A percentile compares a stretch with the other conserved stretches of the same genome.
These are phyloP conservation scores for Eutrigla gurnardus DNA, from an alignment of 2,797 vertebrate genomes.

Conservation along the genomic window DNA sequence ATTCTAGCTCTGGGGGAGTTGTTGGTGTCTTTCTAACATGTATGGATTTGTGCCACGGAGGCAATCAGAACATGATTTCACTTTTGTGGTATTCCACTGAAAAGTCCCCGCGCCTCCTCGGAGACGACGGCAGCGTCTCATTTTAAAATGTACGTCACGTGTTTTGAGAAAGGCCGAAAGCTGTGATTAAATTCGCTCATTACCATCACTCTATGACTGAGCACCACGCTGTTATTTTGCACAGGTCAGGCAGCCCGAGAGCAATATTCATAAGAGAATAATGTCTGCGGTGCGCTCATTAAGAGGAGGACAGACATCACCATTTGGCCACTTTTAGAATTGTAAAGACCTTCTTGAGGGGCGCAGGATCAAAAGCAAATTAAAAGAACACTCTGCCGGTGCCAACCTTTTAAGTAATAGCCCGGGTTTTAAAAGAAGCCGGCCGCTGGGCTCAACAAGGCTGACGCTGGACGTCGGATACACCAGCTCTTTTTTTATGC, in stretches of 20 bases:
- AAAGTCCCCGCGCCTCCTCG: conserved; percentile 22
- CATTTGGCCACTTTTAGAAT: conserved; percentile 63
- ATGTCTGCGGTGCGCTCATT: conserved; percentile 68
- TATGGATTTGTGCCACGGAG: conserved; percentile 22
- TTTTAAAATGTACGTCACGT: conserved; percentile 58
- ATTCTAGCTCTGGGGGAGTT: conserved; percentile 15
- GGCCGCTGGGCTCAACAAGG: conserved; percentile 25
- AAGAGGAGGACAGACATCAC: conserved; percentile 59
- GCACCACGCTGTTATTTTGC: conserved; percentile 54
- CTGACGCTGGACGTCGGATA: conserved; percentile 11
- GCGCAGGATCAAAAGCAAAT: conserved; percentile 69
- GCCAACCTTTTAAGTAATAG: conserved; percentile 61
- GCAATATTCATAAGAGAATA: conserved; percentile 71
- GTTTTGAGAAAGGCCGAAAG: conserved; percentile 60
- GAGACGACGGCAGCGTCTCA: conserved; percentile 22
- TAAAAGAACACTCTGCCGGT: conserved; percentile 58
- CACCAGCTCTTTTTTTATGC: conserved; percentile 35
- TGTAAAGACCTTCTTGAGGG: conserved; percentile 68
- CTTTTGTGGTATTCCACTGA: conserved; percentile 26
- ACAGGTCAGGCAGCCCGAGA: conserved; percentile 71
- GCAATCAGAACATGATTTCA: conserved; percentile 29
- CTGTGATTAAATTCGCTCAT: conserved; percentile 74
- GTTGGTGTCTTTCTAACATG: conserved; percentile 19
- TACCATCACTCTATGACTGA: conserved; percentile 63
- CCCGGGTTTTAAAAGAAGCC: conserved; percentile 27